Conservation (phyloP, 2,888 invertebrate species). For the Drosophila mercatorum region DNA sequence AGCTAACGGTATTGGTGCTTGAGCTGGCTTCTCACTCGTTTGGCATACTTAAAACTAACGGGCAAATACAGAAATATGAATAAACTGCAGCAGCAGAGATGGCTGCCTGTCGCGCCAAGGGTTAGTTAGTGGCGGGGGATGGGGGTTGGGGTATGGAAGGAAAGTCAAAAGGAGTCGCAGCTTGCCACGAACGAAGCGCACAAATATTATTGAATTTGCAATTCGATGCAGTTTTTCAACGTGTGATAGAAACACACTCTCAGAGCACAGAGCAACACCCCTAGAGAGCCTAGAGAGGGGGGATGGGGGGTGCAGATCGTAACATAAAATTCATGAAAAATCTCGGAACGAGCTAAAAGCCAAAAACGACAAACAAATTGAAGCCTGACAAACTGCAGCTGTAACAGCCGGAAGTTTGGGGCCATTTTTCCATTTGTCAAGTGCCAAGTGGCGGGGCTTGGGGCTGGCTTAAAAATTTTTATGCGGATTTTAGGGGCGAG, state of each 20-base stretch:
- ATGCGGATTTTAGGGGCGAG: constrained; percentile 29
- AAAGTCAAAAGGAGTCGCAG: constrained; percentile 14
- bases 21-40: constrained; percentile 57
- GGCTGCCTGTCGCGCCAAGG: neutral
- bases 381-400: constrained; percentile 76
- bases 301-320: constrained; percentile 37
- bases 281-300: neutral
- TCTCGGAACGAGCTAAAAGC: constrained; percentile 57
- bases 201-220: constrained; percentile 65
- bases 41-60: constrained; percentile 78
- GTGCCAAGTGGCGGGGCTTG: constrained; percentile 27
- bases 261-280: neutral
- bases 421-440: constrained; percentile 74
- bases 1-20: constrained; percentile 43
- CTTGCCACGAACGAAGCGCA: constrained; percentile 31
- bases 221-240: constrained; percentile 45
- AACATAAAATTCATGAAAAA: constrained; percentile 71
- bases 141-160: neutral
- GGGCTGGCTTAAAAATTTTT: constrained; percentile 63
- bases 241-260: constrained; percentile 16
- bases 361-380: constrained; percentile 65
- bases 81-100: constrained; percentile 33
- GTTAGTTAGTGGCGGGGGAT: neutral
- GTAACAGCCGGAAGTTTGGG: constrained; percentile 67
- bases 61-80: constrained; percentile 72